These are phyloP conservation scores for Cavia aperea DNA, from an alignment of 2,113 vertebrate species.

Conservation along the genomic window DNA sequence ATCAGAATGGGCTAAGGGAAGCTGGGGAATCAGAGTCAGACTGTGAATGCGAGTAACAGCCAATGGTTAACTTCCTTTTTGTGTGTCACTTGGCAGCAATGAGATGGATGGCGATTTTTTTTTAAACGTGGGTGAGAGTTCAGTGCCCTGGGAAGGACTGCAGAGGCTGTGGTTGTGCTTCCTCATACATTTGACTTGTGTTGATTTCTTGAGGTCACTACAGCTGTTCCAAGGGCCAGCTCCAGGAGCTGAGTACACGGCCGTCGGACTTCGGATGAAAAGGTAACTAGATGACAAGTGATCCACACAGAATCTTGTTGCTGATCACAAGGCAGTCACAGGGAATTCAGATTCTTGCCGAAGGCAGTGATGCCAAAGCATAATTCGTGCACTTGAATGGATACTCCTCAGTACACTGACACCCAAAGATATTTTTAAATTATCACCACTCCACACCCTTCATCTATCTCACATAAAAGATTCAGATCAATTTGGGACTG, in stretches of 20 bases:
- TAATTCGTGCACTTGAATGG: constrained; percentile 33
- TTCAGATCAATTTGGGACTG: neutral
- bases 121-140: constrained; percentile 44
- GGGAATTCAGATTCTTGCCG: constrained; percentile 30
- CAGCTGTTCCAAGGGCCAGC: constrained; percentile 41
- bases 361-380: constrained; percentile 45
- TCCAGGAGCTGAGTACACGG: neutral
- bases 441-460: neutral
- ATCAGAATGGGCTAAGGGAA: constrained; percentile 63
- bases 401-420: constrained; percentile 29
- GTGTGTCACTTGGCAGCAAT: constrained; percentile 57
- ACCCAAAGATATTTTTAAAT: constrained; percentile 55
- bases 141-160: constrained; percentile 54
- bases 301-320: constrained; percentile 7
- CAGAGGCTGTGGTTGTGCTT: constrained; percentile 35
- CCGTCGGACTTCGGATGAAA: neutral
- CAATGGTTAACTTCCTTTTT: constrained; percentile 65
- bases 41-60: constrained; percentile 60
- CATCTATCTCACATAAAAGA: constrained; percentile 45
- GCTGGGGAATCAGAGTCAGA: constrained; percentile 59
- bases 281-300: neutral
- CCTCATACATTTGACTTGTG: neutral
- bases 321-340: neutral
- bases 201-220: constrained; percentile 41
- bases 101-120: constrained; percentile 34